These are phyloP conservation scores for Ostrea denselamellosa DNA, from an alignment of 1,140 invertebrate genomes.

Conservation along the genomic window DNA sequence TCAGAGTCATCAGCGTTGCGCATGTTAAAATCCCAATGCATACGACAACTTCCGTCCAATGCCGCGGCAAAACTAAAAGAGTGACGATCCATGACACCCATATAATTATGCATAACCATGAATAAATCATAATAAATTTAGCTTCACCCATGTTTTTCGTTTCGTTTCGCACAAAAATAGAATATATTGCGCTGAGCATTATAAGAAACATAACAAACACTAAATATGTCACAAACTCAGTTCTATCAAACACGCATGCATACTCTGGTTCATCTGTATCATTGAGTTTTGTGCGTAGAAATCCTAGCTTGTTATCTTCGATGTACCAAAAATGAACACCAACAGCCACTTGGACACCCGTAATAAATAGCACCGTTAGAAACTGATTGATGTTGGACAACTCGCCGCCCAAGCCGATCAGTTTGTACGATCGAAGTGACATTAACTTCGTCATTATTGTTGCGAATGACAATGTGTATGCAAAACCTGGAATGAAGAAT, in stretches of 20 bases:
- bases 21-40: conserved; percentile 82
- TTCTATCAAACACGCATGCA: conserved; percentile 68
- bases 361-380: conserved; percentile 81
- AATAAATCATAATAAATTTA: conserved; percentile 81
- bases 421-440: conserved; percentile 82
- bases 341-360: conserved; percentile 76
- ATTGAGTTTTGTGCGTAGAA: conserved; percentile 36
- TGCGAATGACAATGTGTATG: conserved; percentile 81
- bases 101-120: conserved; percentile 78
- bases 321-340: conserved; percentile 66
- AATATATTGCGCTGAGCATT: conserved; percentile 79
- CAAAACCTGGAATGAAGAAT: conserved; percentile 80
- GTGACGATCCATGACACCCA: conserved; percentile 82
- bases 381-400: conserved; percentile 83
- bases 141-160: conserved; percentile 83
- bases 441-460: conserved; percentile 82
- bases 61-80: conserved; percentile 78
- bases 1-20: conserved; percentile 81
- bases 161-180: conserved; percentile 80
- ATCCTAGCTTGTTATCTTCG: conserved; percentile 47
- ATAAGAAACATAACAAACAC: conserved; percentile 82
- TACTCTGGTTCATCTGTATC: conserved; percentile 39
- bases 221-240: conserved; percentile 72
- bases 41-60: conserved; percentile 81
- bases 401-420: conserved; percentile 82